Evolutionary conservation across 2,797 vertebrate genomes (phyloP).

Genomic region (Sciurus vulgaris): DNA sequence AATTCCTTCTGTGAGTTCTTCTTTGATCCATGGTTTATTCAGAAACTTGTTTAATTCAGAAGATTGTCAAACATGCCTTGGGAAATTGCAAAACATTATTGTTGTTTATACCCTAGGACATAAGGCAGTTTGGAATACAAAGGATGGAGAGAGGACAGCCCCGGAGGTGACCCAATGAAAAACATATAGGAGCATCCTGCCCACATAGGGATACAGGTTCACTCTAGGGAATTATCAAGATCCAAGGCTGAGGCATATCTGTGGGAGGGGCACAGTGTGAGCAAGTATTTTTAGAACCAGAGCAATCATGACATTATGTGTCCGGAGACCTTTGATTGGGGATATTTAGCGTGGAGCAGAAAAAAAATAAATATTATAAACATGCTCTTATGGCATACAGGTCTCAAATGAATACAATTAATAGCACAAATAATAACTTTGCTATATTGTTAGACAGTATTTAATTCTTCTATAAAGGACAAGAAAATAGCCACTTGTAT

Average conservation of each 20-base stretch:
- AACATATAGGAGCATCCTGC: no score
- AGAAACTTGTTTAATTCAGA: neutral
- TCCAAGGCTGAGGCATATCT: neutral
- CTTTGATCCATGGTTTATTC: neutral
- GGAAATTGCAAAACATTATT: neutral
- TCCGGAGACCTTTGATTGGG: neutral
- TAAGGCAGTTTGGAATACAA: neutral
- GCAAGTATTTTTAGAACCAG: neutral
- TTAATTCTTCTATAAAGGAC: neutral
- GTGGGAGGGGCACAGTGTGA: neutral
- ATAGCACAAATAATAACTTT: neutral
- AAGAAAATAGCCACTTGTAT: neutral
- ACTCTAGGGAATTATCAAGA: neutral
- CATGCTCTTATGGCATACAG: neutral
- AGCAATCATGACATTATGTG: neutral
- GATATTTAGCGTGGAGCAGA: neutral
- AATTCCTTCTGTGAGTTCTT: neutral
- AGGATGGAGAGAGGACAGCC: neutral
- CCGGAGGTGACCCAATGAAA: neutral
- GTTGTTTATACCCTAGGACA: neutral
- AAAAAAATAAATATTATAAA: neutral
- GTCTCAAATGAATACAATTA: neutral
- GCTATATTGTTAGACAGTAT: neutral
- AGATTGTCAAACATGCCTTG: neutral
- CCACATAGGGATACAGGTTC: neutral